Base-by-base conservation (phyloP, 2,888 invertebrate genomes). In the Tetragnatha montana region DNA sequence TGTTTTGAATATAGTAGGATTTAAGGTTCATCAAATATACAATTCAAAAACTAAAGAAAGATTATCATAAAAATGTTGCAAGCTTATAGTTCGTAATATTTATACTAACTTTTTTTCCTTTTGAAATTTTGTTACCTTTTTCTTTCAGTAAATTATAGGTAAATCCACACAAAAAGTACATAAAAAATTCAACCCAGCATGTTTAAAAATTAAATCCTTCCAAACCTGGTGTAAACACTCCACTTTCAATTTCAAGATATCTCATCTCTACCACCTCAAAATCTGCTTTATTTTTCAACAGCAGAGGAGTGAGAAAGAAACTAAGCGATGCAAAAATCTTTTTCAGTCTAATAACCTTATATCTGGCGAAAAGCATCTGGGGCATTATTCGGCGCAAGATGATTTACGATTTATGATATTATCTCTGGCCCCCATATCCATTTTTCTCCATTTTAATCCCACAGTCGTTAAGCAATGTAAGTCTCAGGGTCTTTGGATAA, bases 401-500 rank as follows among this genome's bases (percentile, higher is more conserved):
- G 82, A 82, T 82, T 82, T 82, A 82, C 74, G 73, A 50, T 82
- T 74, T 60, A 8, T 50, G 73, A 35, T 74, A 51, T 60, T 74
- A 82, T 74, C 82, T 60, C 60, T 51, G 74, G 17, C 69, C 35
- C 70, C 84, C 21, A 69, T 85, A 78, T 79, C 85, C 78, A 78
- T 83, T 76, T 74, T 21, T 49, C 75, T 76, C 75, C 35, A 75
- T 85, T 85, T 79, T 85, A 85, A 85, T 85, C 85, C 78, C 49
- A 35, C 14, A 14, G 47, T 75, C 75, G 49, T 75, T 75, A 75
- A 22, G 35, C 49, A 49, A 49, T 75, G 75, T 50, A 75, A 75
- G 75, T 49, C 49, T 19, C 71, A 0, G 49, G 49, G 68, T 76
- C 69, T n/a, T 19, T 71, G 69, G 50, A 51, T 82, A 74, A 82